Evolutionary conservation across 35 echinoderm and acorn worm genomes (phyloP).

Genomic region (Chiridota heheva): DNA sequence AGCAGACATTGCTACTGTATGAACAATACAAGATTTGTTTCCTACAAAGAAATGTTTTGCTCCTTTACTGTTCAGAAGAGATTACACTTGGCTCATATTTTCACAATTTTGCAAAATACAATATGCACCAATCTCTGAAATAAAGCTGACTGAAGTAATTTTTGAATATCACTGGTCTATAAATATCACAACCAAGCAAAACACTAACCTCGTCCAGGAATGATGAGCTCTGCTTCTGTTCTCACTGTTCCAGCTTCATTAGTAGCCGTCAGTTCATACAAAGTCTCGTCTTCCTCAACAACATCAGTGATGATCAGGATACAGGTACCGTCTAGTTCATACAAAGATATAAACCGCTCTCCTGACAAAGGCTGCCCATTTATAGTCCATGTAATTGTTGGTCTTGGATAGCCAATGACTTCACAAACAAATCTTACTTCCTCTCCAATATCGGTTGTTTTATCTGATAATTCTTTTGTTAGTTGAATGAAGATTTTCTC

Average conservation of each 20-base stretch:
- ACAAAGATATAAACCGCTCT: conserved; percentile 57
- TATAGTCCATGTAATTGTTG: conserved; percentile 33
- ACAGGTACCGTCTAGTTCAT: conserved; percentile 60
- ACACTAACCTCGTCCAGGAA: conserved; percentile 60
- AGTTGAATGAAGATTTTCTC: not conserved
- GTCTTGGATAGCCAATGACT: conserved; percentile 27
- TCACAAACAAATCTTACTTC: conserved; percentile 39
- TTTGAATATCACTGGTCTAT: no score
- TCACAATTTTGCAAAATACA: conserved; percentile 50
- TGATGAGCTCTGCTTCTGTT: conserved; percentile 74
- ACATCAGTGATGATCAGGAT: conserved; percentile 70
- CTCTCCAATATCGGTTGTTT: conserved; percentile 2
- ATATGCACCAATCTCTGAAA: conserved; percentile 43
- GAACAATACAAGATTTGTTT: conserved; percentile 1
- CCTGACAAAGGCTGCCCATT: conserved; percentile 35
- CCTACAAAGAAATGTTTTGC: conserved; percentile 29
- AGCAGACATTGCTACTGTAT: no score
- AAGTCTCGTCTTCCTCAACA: conserved; percentile 77
- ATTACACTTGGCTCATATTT: conserved; percentile 42
- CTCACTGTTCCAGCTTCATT: conserved; percentile 68
- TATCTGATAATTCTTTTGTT: not conserved
- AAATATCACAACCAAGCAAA: no score
- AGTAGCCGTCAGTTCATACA: conserved; percentile 70
- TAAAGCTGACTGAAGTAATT: no score
- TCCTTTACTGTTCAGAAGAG: conserved; percentile 44